Evolutionary conservation across 2,113 vertebrate species (phyloP), one percentile per base, ranked within the genome.

Genomic region (Odocoileus hemionus): DNA sequence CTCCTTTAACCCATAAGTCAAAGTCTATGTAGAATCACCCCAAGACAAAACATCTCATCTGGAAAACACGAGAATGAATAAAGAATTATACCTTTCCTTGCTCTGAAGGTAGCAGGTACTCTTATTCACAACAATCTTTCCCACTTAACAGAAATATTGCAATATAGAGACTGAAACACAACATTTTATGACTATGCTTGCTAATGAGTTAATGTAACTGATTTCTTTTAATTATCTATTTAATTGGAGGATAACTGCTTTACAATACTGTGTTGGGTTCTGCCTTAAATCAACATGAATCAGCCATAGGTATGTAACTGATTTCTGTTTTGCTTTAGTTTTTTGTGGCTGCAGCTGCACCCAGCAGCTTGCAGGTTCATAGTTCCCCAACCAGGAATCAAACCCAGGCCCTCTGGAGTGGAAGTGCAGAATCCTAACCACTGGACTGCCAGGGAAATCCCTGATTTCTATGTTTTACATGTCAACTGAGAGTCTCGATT

Each of bases 11-110:
- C 54, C 25, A 86, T 85, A 91, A 89, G 23, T 52, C 67, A 96
- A 97, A 95, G 36, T 86, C 82, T 80, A 88, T 21, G 5, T 14
- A 96, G 95, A 78, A 47, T 76, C 9, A 93, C 33, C 13, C 39
- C 58, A 95, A 96, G 39, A 47, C 50, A 94, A 95, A 97, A 87
- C 39, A 92, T 26, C 74, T 96, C 78, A 93, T 93, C 64, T 52
- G 93, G 88, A 84, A 87, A 93, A 93, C 28, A 36, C 36, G 26
- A 96, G 84, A 55, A 94, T 82, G 16, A 97, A 97, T 52, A 83
- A 74, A 95, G 17, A 96, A 96, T 61, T 84, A 89, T 25, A 96
- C 30, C 15, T 76, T 86, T 55, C 25, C 67, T 28, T 95, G 55
- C 26, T 87, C 93, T 91, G n/a, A 92, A 87, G 33, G 52, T 80